Base-by-base conservation (phyloP, 2,797 vertebrate genomes). In the Melanotaenia trifasciata region DNA sequence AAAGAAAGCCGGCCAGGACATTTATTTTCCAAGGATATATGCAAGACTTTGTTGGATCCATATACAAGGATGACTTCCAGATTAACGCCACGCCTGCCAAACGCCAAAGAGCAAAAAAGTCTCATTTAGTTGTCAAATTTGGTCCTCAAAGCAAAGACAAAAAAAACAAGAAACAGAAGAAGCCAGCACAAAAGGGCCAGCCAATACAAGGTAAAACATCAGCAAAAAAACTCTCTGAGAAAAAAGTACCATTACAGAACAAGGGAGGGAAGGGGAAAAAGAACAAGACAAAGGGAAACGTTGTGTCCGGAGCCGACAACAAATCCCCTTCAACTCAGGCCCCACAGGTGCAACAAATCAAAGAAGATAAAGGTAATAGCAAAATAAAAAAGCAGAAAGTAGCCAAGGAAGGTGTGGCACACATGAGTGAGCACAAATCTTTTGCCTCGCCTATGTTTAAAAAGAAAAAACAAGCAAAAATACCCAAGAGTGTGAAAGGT, bases 71-170 rank as follows among this genome's bases (percentile, higher is more conserved):
- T 18, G 84, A 87, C 66, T 90, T 90, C 9, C 68, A 82, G 38
- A 82, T 80, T 30, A 74, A 84, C 22, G 51, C 74, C 33, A 81
- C 74, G 64, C 80, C 84, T 14, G 68, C 90, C 24, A 96, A 94
- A 81, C 85, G 88, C 3, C 87, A 89, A 75, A 90, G 77, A 72
- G 59, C 79, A n/a, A 94, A 92, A 78, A 91, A 91, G 64, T 5
- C 90, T 67, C 91, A 85, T 66, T 90, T 94, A 10, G 87, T 94
- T 38, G 92, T 94, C 22, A 91, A 90, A 76, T 93, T 94, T 84
- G 90, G 90, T 66, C 85, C 92, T 35, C 90, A 90, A 80, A 90
- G 74, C 61, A 94, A 92, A 69, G 92, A 92, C 13, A 92, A 92
- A 72, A 93, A 89, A 83, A 84, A 53, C 76, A 92, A 90, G 59